Percentiles rank a stretch among this genome's conserved stretches.
phyloP scores from a whole-genome alignment of 2,113 vertebrate genomes.

The Cyprinodon variegatus region DNA sequence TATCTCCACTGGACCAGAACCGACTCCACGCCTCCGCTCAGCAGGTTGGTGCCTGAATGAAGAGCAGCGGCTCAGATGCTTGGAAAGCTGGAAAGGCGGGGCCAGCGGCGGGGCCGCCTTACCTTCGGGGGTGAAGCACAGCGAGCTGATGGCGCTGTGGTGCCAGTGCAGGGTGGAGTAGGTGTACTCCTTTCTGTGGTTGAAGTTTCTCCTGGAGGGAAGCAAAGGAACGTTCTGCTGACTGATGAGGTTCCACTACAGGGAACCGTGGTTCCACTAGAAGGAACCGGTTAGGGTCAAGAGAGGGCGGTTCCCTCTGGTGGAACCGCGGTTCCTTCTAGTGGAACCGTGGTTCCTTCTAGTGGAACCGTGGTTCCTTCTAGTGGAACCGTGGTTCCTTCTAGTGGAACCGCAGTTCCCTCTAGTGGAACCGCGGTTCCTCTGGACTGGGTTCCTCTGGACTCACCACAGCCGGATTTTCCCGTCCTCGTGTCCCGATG shows the following conservation, averaged over 20 bases:
- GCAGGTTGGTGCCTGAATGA: constrained; percentile 84
- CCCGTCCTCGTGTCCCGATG: constrained; percentile 91
- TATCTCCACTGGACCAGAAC: constrained; percentile 93
- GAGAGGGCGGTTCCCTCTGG: too few relatives aligned
- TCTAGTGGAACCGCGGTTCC: too few relatives aligned
- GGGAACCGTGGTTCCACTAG: too few relatives aligned
- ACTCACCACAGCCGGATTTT: constrained; percentile 94
- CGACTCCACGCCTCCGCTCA: constrained; percentile 92
- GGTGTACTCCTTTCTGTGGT: constrained; percentile 86
- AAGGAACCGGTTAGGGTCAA: too few relatives aligned
- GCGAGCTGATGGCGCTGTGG: constrained; percentile 83
- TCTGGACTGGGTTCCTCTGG: too few relatives aligned
- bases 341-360: too few relatives aligned
- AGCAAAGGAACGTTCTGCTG: not conserved
- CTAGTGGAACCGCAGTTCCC: too few relatives aligned
- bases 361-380: too few relatives aligned
- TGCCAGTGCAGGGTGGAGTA: constrained; percentile 93
- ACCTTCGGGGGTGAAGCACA: constrained; percentile 92
- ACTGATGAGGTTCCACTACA: not conserved
- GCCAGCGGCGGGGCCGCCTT: not conserved
- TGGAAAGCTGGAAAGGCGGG: too few relatives aligned
- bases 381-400: too few relatives aligned
- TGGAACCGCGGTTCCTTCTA: too few relatives aligned
- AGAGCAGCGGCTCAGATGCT: not conserved
- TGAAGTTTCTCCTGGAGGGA: constrained; percentile 89